Evolutionary conservation across 2,113 vertebrate genomes (phyloP).

Genomic region (Antechinus stuartii): DNA sequence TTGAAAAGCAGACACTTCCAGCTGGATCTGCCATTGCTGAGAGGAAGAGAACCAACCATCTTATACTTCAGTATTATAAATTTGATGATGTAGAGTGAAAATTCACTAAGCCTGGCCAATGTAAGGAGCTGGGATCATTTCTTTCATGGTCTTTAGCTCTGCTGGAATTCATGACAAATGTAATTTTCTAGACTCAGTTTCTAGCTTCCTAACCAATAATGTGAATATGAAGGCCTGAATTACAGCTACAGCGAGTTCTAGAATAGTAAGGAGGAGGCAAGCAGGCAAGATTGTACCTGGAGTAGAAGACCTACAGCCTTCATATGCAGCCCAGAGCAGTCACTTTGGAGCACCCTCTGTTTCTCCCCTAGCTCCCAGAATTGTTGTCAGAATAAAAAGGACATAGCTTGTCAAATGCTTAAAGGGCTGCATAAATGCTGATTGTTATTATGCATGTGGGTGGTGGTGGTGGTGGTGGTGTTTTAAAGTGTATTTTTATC

Average conservation of each 20-base stretch:
- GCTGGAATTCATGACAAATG: not conserved
- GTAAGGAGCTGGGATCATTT: not conserved
- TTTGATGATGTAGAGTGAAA: not conserved
- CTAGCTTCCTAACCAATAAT: not conserved
- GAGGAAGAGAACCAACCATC: not conserved
- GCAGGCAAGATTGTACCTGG: not conserved
- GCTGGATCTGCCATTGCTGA: not conserved
- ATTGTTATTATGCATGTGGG: too few relatives aligned
- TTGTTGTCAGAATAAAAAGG: too few relatives aligned
- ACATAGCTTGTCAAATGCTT: too few relatives aligned
- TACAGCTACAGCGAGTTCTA: too few relatives aligned
- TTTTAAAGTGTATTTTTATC: too few relatives aligned
- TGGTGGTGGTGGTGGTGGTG: too few relatives aligned
- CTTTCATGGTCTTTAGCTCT: not conserved
- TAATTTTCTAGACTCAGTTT: not conserved
- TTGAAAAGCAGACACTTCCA: not conserved
- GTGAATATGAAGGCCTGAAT: too few relatives aligned
- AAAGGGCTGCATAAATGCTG: too few relatives aligned
- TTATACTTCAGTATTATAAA: not conserved
- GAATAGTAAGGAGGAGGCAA: not conserved
- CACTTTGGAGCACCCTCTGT: not conserved
- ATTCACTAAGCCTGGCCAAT: not conserved
- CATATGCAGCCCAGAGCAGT: too few relatives aligned
- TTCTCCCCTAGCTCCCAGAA: too few relatives aligned
- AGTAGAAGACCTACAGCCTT: too few relatives aligned